Conservation (phyloP, 2,888 invertebrate species). For the Stenodema calcarata region DNA sequence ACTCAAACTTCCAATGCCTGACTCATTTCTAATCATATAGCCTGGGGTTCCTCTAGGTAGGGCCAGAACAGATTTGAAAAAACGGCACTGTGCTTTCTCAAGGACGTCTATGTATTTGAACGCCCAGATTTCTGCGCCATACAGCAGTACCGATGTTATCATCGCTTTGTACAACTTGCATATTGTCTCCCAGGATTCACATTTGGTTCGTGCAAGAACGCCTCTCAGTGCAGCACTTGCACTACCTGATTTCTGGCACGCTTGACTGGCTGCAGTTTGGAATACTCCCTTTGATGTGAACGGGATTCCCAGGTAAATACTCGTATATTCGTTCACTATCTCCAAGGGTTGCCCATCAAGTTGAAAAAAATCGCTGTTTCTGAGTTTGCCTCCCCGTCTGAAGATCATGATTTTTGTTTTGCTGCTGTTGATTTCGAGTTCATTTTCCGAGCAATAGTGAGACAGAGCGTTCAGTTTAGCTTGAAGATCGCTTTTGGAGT, state of each 20-base stretch:
- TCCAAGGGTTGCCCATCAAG: not conserved
- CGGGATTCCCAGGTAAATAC: slow-evolving; percentile 4
- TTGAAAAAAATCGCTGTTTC: not conserved
- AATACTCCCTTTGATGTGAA: not conserved
- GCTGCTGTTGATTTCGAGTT: not conserved
- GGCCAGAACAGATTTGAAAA: slow-evolving; percentile 14
- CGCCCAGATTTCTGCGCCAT: slow-evolving; percentile 14
- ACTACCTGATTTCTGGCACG: not conserved
- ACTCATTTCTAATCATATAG: too few species aligned
- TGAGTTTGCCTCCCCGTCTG: not conserved
- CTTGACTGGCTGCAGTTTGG: not conserved
- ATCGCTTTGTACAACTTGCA: not conserved
- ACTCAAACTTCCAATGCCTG: too few species aligned
- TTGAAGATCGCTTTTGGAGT: not conserved
- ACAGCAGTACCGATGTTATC: not conserved
- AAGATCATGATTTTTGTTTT: not conserved
- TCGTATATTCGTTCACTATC: not conserved
- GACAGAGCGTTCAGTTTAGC: not conserved
- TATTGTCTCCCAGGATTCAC: not conserved
- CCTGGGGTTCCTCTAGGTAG: too few species aligned
- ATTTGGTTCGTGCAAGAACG: not conserved
- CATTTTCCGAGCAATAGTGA: not conserved
- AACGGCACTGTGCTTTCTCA: not conserved
- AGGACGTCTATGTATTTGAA: not conserved
- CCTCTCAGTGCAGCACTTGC: not conserved